Evolutionary conservation across 2,797 vertebrate species (phyloP).

Genomic region (Takifugu ocellatus): DNA sequence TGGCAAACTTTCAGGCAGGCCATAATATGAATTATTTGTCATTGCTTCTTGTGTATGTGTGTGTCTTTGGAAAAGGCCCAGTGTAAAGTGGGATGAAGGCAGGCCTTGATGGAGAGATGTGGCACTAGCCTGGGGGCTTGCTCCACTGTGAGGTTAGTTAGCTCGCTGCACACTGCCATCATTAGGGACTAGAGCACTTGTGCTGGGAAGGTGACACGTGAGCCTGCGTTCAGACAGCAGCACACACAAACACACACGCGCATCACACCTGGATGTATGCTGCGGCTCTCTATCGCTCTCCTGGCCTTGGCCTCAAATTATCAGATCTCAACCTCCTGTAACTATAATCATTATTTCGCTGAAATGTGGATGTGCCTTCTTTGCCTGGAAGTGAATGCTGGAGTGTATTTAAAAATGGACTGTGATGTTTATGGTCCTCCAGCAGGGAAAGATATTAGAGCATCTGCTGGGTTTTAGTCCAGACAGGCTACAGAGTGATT

Average conservation of each 20-base stretch:
- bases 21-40: slow-evolving; percentile 82
- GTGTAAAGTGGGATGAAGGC: slow-evolving; percentile 81
- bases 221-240: slow-evolving; percentile 45
- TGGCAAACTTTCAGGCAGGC: slow-evolving; percentile 77
- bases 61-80: slow-evolving; percentile 73
- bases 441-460: neutral
- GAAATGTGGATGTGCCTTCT: slow-evolving; percentile 14
- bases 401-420: neutral
- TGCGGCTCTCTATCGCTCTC: slow-evolving; percentile 18
- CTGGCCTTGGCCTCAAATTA: slow-evolving; percentile 25
- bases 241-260: slow-evolving; percentile 51
- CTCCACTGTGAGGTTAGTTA: slow-evolving; percentile 81
- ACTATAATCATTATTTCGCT: slow-evolving; percentile 10
- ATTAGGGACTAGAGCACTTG: slow-evolving; percentile 77
- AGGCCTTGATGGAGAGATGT: slow-evolving; percentile 81
- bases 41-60: slow-evolving; percentile 63
- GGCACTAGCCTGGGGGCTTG: slow-evolving; percentile 81
- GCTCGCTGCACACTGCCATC: slow-evolving; percentile 78
- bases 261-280: slow-evolving; percentile 57
- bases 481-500: neutral
- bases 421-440: neutral
- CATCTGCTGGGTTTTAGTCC: neutral
- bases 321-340: slow-evolving; percentile 5
- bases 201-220: slow-evolving; percentile 71
- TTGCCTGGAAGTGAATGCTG: neutral